These are phyloP conservation scores for Polydrusus tereticollis DNA, from an alignment of 2,888 invertebrate genomes.

Conservation along the genomic window DNA sequence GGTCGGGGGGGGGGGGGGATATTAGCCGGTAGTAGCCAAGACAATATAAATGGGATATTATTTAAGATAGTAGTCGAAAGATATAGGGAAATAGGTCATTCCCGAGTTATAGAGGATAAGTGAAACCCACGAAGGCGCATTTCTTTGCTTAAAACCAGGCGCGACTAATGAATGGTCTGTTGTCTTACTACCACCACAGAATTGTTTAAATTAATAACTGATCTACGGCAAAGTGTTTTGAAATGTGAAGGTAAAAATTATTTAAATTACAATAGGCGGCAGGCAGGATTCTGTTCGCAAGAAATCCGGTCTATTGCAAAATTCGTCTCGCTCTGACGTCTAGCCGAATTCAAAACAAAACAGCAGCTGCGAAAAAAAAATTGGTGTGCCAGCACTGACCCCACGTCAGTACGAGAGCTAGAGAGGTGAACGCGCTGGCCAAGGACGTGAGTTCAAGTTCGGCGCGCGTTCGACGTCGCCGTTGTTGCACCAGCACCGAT, in stretches of 20 bases:
- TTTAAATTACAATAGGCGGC: conserved; percentile 28
- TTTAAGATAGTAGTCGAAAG: too few relatives aligned
- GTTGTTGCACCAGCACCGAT: conserved; percentile 32
- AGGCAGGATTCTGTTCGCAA: conserved; percentile 27
- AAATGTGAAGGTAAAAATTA: conserved; percentile 23
- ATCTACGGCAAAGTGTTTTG: conserved; percentile 31
- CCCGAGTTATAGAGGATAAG: too few relatives aligned
- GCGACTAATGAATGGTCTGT: background rate
- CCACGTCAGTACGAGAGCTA: conserved; percentile 45
- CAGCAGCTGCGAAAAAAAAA: conserved; percentile 28
- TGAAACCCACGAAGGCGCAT: too few relatives aligned
- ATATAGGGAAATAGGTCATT: too few relatives aligned
- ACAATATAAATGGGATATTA: too few relatives aligned
- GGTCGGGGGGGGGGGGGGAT: too few relatives aligned
- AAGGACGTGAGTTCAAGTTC: conserved; percentile 56
- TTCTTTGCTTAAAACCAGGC: background rate
- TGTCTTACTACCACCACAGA: background rate
- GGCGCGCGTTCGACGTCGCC: conserved; percentile 29
- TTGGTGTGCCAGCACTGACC: conserved; percentile 39
- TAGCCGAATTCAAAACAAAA: conserved; percentile 41
- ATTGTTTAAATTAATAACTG: conserved; percentile 17
- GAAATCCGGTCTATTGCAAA: conserved; percentile 45
- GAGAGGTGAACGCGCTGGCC: conserved; percentile 59
- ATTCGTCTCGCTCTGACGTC: conserved; percentile 45
- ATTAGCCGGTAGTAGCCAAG: too few relatives aligned